These are phyloP conservation scores for Huso huso DNA, from an alignment of 2,797 vertebrate species.

Conservation along the genomic window DNA sequence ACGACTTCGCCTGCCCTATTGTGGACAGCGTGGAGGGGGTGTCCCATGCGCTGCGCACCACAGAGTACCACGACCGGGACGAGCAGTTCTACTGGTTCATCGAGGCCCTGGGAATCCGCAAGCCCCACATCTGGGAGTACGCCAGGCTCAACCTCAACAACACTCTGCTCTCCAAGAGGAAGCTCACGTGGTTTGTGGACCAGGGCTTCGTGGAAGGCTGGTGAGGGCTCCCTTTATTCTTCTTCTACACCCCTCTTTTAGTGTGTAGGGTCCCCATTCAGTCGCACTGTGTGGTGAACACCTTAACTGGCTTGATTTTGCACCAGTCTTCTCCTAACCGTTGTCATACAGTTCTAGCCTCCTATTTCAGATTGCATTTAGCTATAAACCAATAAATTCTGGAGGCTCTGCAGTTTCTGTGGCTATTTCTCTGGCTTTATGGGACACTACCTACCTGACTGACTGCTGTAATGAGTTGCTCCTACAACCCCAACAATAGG, in stretches of 20 bases:
- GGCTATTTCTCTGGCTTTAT: no score
- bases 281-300: no score
- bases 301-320: no score
- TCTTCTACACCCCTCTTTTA: not conserved
- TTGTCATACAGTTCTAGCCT: no score
- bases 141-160: conserved; percentile 95
- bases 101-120: conserved; percentile 76
- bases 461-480: no score
- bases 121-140: conserved; percentile 94
- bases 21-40: conserved; percentile 95
- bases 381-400: no score
- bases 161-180: conserved; percentile 93
- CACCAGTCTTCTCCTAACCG: no score
- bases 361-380: no score
- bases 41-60: conserved; percentile 91
- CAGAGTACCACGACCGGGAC: conserved; percentile 94
- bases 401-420: no score
- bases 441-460: no score
- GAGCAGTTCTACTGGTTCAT: conserved; percentile 98
- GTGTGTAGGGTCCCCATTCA: no score
- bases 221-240: conserved; percentile 48
- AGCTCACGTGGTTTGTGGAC: conserved; percentile 95
- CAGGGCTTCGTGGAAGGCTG: conserved; percentile 95
- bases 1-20: conserved; percentile 95
- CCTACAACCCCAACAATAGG: no score